These are phyloP conservation scores for Dreissena polymorpha DNA, from an alignment of 1,140 invertebrate genomes.

Conservation along the genomic window DNA sequence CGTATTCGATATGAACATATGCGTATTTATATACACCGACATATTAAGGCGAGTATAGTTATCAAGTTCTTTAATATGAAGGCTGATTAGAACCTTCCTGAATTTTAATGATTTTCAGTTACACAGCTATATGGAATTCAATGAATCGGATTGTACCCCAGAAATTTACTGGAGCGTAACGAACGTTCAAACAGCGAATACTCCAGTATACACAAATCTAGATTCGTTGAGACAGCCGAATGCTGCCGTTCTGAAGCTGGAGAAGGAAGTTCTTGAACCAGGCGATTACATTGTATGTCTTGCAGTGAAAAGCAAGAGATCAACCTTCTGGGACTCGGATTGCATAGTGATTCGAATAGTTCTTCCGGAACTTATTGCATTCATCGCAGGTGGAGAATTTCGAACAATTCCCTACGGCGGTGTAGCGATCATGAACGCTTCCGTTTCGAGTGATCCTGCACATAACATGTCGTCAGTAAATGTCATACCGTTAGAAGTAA, in stretches of 20 bases:
- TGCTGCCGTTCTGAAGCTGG: not conserved
- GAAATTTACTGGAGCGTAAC: constrained; percentile 28
- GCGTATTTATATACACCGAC: not conserved
- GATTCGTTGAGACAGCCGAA: not conserved
- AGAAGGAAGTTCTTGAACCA: not conserved
- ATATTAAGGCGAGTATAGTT: not conserved
- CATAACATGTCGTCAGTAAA: not conserved
- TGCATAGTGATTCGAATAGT: not conserved
- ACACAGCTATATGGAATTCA: constrained; percentile 32
- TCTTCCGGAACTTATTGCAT: constrained; percentile 22
- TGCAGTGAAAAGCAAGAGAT: not conserved
- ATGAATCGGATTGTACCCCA: not conserved
- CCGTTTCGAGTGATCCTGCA: constrained; percentile 14
- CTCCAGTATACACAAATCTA: not conserved
- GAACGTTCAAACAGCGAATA: not conserved
- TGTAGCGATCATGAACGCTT: not conserved
- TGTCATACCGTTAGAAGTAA: not conserved
- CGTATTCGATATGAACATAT: not conserved
- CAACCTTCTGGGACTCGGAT: not conserved
- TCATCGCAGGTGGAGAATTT: constrained; percentile 30
- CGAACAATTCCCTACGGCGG: constrained; percentile 1
- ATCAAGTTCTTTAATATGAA: not conserved
- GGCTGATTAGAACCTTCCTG: not conserved
- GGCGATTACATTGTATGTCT: constrained; percentile 22
- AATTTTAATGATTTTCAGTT: not conserved